phyloP scores from a whole-genome alignment of 2,888 invertebrate genomes.

The Leptarthrus brevirostris region DNA sequence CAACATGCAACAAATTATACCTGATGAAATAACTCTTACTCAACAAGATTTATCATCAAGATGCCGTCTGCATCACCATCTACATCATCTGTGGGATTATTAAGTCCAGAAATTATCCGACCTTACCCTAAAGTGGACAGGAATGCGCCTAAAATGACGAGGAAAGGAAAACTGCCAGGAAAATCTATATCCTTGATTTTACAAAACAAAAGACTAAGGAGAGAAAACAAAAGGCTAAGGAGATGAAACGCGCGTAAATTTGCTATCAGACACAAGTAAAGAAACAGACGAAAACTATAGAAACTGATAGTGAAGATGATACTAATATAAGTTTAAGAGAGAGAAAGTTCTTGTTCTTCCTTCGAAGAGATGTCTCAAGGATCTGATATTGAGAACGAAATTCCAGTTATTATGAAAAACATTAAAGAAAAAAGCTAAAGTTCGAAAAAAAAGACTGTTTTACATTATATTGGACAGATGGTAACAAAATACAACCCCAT shows the following conservation, averaged over 20 bases:
- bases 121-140: background rate
- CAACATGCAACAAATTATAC: too few species aligned
- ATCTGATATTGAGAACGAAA: background rate
- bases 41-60: too few species aligned
- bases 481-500: background rate
- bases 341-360: background rate
- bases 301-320: background rate
- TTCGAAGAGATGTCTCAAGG: too few species aligned
- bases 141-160: too few species aligned
- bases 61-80: too few species aligned
- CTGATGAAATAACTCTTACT: too few species aligned
- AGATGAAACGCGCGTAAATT: background rate
- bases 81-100: background rate
- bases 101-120: background rate
- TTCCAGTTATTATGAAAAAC: background rate
- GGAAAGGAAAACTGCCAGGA: background rate
- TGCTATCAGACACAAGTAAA: background rate
- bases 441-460: background rate
- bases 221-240: background rate
- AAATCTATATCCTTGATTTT: background rate
- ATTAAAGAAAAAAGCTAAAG: background rate
- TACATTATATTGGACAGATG: background rate
- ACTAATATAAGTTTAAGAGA: constrained; percentile 1
- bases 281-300: background rate
- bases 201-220: too few species aligned